Evolutionary conservation across 2,888 invertebrate genomes (phyloP).

Genomic region (Seira sanloemensis): DNA sequence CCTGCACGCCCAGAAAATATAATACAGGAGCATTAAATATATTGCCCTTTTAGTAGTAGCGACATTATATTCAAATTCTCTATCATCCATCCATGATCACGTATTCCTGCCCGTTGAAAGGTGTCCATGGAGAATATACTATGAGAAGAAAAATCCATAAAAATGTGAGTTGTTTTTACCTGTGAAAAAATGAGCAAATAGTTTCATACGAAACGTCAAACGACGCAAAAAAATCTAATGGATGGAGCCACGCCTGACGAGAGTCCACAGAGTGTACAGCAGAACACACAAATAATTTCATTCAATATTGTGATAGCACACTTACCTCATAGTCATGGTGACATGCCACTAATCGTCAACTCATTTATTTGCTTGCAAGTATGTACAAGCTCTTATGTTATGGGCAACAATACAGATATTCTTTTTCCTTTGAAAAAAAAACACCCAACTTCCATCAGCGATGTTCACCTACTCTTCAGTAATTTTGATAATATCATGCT

Average conservation of each 20-base stretch:
- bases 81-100: not conserved
- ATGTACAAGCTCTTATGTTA: too few species aligned
- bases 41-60: too few species aligned
- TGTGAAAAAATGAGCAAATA: not conserved
- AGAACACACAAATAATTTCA: constrained; percentile 16
- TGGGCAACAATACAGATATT: too few species aligned
- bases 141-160: not conserved
- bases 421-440: too few species aligned
- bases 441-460: too few species aligned
- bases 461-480: too few species aligned
- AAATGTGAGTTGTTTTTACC: too few species aligned
- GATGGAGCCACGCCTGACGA: constrained; percentile 59
- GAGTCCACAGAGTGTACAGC: constrained; percentile 40
- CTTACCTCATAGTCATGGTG: not conserved
- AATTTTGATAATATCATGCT: too few species aligned
- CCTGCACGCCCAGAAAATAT: too few species aligned
- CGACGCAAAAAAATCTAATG: constrained; percentile 60
- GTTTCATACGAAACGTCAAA: constrained; percentile 44
- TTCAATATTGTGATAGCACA: not conserved
- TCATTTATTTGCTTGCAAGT: not conserved
- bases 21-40: too few species aligned
- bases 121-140: not conserved
- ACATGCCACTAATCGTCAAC: not conserved
- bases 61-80: not conserved
- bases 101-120: not conserved